phyloP scores from a whole-genome alignment of 2,113 vertebrate genomes.

The Noturus placidus region DNA sequence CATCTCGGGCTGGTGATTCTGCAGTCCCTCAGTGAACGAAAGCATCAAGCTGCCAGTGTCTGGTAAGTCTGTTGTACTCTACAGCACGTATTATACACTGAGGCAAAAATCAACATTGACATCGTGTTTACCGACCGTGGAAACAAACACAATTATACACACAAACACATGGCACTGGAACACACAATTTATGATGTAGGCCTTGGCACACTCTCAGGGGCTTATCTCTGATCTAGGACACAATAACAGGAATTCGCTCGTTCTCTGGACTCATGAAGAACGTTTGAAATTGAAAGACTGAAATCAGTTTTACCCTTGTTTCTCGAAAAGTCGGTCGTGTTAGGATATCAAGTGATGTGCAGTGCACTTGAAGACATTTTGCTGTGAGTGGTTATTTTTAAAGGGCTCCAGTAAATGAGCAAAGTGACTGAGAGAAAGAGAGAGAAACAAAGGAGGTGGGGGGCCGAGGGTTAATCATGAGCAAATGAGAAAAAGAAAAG shows the following conservation, averaged over 20 bases:
- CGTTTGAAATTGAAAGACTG: neutral
- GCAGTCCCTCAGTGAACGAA: neutral
- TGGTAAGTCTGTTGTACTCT: neutral
- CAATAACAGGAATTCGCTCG: neutral
- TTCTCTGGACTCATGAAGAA: slow-evolving; percentile 17
- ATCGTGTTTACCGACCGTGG: neutral
- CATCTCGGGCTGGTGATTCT: neutral
- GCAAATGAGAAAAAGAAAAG: neutral
- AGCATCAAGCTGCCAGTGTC: neutral
- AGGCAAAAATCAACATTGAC: neutral
- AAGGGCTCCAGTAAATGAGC: neutral
- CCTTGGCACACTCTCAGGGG: slow-evolving; percentile 6
- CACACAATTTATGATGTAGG: neutral
- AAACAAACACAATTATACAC: neutral
- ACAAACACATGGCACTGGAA: slow-evolving; percentile 6
- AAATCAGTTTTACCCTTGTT: neutral
- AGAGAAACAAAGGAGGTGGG: neutral
- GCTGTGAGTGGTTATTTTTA: neutral
- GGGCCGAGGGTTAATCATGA: neutral
- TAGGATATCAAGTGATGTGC: neutral
- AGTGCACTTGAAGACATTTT: neutral
- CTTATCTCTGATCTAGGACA: slow-evolving; percentile 12
- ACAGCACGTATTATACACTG: neutral
- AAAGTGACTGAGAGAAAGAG: neutral
- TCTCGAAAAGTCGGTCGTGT: neutral